Base-by-base conservation (phyloP, 1,140 invertebrate genomes). In the Drosophila baimaii region DNA sequence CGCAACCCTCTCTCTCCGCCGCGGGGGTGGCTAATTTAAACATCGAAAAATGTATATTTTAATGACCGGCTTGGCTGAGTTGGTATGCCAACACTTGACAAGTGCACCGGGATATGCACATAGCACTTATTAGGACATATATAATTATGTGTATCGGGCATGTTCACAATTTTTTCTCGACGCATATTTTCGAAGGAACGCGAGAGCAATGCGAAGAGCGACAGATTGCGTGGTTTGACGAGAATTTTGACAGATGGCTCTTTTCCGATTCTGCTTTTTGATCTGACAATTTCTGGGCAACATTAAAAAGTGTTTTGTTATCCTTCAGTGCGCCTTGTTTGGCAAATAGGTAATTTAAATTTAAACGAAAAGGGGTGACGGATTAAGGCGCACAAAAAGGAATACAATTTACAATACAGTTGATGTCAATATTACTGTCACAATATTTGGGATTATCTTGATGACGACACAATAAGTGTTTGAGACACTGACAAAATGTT, bases 191-290 rank as follows among this genome's bases (percentile, higher is more conserved):
- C 63, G 29, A 69, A 69, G 62, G 58, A 37, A 51, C 17, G 43
- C 58, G 44, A 85, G 51, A 63, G 33, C 33, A 55, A 43, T 54
- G 58, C 49, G 57, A 61, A 61, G 72, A 62, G 21, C 39, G 83
- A 83, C 79, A 79, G 77, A 89, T 89, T 88, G 79, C 73, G 64
- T 74, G 72, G 73, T 70, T 83, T 70, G 72, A 76, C 78, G 88
- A 81, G 88, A 90, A 90, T 90, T 91, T 90, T 90, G 88, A 90
- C 88, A 90, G 88, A 90, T 90, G 88, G 88, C 90, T 71, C 65
- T 74, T 77, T 84, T 77, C 76, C 74, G 77, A 81, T 77, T 77
- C 71, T 84, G 72, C 83, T 85, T 89, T 88, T 90, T 90, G 81
- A 90, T 90, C 81, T 90, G 51, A 73, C 83, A 81, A 90, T 89